phyloP scores from a whole-genome alignment of 2,113 vertebrate species.

The Channa maculata region DNA sequence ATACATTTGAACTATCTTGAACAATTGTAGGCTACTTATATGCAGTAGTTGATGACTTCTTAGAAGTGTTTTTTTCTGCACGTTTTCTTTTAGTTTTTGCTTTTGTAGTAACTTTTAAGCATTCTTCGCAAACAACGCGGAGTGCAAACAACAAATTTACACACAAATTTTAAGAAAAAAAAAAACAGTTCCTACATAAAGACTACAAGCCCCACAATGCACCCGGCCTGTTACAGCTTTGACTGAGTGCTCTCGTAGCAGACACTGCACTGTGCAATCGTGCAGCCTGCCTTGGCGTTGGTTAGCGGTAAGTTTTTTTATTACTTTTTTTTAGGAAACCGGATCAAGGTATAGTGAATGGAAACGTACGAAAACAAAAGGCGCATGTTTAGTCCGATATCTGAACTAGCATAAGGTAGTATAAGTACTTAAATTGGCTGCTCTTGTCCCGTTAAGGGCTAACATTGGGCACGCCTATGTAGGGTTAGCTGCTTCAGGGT shows the following conservation, averaged over 20 bases:
- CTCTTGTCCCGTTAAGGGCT: constrained; percentile 31
- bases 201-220: constrained; percentile 70
- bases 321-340: constrained; percentile 28
- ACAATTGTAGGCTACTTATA: too few relatives aligned
- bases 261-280: constrained; percentile 74
- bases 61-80: too few relatives aligned
- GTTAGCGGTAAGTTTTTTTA: constrained; percentile 77
- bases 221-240: constrained; percentile 16
- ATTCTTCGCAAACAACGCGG: too few relatives aligned
- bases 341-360: constrained; percentile 45
- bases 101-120: too few relatives aligned
- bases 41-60: too few relatives aligned
- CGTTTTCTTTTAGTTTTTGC: too few relatives aligned
- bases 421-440: constrained; percentile 23
- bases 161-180: not conserved
- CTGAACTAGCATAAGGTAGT: not conserved
- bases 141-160: too few relatives aligned
- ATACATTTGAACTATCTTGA: too few relatives aligned
- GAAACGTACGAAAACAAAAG: constrained; percentile 25
- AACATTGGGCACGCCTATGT: constrained; percentile 80
- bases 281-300: constrained; percentile 77
- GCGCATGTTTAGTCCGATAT: not conserved
- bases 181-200: not conserved
- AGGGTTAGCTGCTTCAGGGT: constrained; percentile 40
- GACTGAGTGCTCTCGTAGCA: constrained; percentile 67